Percentiles rank a stretch among this genome's conserved stretches.
Conservation (phyloP, 2,797 vertebrate genomes). For the Lacerta agilis region DNA sequence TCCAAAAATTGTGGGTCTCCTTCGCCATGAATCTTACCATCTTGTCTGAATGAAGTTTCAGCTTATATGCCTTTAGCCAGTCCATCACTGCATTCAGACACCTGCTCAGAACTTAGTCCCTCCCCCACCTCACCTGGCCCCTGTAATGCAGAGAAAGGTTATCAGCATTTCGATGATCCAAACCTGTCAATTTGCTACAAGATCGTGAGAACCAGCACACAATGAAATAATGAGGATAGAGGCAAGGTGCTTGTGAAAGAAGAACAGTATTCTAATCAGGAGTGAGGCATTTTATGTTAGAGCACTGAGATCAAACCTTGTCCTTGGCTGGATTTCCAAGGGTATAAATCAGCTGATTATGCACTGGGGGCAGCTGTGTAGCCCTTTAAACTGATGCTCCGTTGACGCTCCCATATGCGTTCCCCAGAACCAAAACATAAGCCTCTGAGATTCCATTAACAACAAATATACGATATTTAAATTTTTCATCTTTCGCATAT, state of each 20-base stretch:
- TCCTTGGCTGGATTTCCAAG: conserved; percentile 53
- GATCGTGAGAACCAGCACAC: background rate
- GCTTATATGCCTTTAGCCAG: background rate
- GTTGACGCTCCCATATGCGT: conserved; percentile 51
- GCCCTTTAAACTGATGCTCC: conserved; percentile 50
- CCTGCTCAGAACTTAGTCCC: background rate
- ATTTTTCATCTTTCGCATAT: no score
- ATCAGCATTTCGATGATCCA: background rate
- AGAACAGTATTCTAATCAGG: background rate
- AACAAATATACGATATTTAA: conserved; percentile 7
- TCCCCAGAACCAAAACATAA: conserved; percentile 55
- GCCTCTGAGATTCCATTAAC: conserved; percentile 28
- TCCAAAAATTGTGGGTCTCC: no score
- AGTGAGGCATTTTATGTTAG: background rate
- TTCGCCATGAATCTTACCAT: background rate
- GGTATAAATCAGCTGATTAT: conserved; percentile 64
- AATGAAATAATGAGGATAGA: background rate
- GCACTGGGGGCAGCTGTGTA: conserved; percentile 42
- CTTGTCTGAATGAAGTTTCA: background rate
- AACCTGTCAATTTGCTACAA: background rate
- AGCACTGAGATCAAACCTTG: conserved; percentile 48
- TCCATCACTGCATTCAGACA: background rate
- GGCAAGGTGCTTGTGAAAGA: conserved; percentile 24
- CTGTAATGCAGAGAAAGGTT: background rate
- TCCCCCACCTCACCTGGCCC: background rate